Percentiles rank a stretch among this genome's conserved stretches.
These are phyloP conservation scores for Oppia nitens DNA, from an alignment of 1,140 invertebrate genomes.

Conservation along the genomic window DNA sequence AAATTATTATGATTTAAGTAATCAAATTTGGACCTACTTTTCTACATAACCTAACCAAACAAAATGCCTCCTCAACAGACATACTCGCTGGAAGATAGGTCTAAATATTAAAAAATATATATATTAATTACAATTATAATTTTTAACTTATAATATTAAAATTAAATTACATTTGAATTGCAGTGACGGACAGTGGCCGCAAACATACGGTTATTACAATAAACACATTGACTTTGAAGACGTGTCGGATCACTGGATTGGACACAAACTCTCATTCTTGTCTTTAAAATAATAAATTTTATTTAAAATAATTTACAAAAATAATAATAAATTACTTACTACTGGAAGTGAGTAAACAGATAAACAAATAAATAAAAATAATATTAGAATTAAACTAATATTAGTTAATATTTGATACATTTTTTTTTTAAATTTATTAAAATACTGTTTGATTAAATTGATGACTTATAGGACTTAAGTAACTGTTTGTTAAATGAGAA, in stretches of 20 bases:
- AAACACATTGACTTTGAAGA: constrained; percentile 10
- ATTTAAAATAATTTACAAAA: not conserved
- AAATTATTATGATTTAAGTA: not conserved
- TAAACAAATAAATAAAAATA: too few species aligned
- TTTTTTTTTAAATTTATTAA: too few species aligned
- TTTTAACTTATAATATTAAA: not conserved
- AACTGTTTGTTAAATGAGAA: too few species aligned
- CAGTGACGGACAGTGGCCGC: constrained; percentile 5
- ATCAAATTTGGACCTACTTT: not conserved
- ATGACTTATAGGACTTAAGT: too few species aligned
- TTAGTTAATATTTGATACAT: too few species aligned
- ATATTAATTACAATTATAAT: not conserved
- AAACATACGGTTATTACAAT: constrained; percentile 10
- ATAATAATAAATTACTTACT: not conserved
- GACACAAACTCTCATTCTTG: constrained; percentile 9
- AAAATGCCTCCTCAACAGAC: constrained; percentile 7
- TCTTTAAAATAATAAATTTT: not conserved
- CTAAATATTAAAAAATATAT: not conserved
- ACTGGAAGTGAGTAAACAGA: not conserved
- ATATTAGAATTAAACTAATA: too few species aligned
- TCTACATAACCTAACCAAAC: constrained; percentile 1
- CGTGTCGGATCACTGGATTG: constrained; percentile 6
- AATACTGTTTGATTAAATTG: too few species aligned
- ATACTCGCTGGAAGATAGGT: constrained; percentile 6
- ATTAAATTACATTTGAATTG: constrained; percentile 4